A percentile compares a stretch with the other conserved stretches of the same genome.
These are phyloP conservation scores for Gasterosteus nipponicus DNA, from an alignment of 2,113 vertebrate species.

Conservation along the genomic window DNA sequence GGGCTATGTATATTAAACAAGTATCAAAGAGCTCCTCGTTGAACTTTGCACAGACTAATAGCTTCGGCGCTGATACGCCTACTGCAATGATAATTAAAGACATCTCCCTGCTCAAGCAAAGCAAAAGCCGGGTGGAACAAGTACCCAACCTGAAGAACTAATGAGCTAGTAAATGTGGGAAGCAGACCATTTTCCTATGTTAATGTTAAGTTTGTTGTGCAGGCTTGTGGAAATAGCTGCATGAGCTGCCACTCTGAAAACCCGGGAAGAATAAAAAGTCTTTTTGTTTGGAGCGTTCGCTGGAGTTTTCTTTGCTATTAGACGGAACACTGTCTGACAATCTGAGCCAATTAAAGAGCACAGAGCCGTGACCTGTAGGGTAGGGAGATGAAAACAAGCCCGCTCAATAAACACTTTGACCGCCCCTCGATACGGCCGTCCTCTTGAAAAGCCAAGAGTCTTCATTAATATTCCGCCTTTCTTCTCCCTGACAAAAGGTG, in stretches of 20 bases:
- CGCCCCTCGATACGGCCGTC: constrained; percentile 61
- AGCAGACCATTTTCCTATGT: constrained; percentile 83
- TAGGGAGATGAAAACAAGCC: constrained; percentile 69
- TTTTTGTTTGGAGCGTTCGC: constrained; percentile 66
- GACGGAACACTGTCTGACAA: constrained; percentile 78
- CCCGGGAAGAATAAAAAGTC: constrained; percentile 21
- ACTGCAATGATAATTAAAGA: constrained; percentile 75
- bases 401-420: constrained; percentile 74
- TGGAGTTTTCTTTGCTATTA: constrained; percentile 76
- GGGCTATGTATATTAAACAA: constrained; percentile 71
- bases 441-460: constrained; percentile 71
- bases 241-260: constrained; percentile 65
- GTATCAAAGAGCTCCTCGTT: constrained; percentile 67
- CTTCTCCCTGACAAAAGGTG: constrained; percentile 65
- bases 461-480: constrained; percentile 81
- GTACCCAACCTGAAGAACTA: constrained; percentile 77
- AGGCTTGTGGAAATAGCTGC: constrained; percentile 67
- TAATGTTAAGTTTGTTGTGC: constrained; percentile 77
- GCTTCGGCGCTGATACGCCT: constrained; percentile 60
- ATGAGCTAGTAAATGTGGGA: constrained; percentile 83
- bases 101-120: constrained; percentile 66
- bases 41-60: constrained; percentile 72
- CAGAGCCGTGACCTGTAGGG: constrained; percentile 72
- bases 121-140: constrained; percentile 71
- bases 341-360: constrained; percentile 86